phyloP scores from a whole-genome alignment of 2,113 vertebrate species.

The Nothocercus julius region DNA sequence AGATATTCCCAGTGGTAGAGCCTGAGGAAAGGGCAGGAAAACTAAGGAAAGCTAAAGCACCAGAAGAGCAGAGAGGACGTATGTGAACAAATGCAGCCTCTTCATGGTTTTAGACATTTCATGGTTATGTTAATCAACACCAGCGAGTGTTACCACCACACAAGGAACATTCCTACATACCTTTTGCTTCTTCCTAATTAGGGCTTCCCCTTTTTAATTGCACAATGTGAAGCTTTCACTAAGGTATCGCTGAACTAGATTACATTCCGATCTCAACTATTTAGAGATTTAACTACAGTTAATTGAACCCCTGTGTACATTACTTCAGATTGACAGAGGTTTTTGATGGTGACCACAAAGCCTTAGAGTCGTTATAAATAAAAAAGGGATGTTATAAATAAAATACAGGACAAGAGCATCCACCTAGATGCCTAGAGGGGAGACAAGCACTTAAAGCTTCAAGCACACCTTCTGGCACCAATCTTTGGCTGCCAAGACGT shows the following conservation, averaged over 20 bases:
- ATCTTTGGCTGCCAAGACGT: rapidly evolving
- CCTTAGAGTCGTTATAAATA: neutral
- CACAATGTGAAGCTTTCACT: neutral
- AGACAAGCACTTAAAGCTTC: conserved; percentile 15
- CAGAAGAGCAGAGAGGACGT: neutral
- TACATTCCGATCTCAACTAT: neutral
- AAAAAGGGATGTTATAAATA: conserved; percentile 33
- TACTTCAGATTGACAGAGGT: neutral
- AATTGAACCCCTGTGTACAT: neutral
- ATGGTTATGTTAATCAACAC: neutral
- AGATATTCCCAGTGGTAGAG: neutral
- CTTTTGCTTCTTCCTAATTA: neutral
- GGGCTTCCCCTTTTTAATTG: neutral
- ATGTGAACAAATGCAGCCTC: neutral
- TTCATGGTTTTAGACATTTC: neutral
- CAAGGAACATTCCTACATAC: neutral
- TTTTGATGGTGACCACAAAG: neutral
- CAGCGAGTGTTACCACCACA: neutral
- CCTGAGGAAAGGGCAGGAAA: neutral
- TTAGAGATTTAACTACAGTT: neutral
- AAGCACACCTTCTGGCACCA: neutral
- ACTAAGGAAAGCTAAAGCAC: neutral
- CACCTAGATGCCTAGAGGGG: neutral
- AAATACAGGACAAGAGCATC: neutral
- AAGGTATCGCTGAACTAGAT: neutral